Percentiles rank a stretch among this genome's conserved stretches.
Conservation (phyloP, 2,888 invertebrate genomes). For the Trypoxylon attenuatum region DNA sequence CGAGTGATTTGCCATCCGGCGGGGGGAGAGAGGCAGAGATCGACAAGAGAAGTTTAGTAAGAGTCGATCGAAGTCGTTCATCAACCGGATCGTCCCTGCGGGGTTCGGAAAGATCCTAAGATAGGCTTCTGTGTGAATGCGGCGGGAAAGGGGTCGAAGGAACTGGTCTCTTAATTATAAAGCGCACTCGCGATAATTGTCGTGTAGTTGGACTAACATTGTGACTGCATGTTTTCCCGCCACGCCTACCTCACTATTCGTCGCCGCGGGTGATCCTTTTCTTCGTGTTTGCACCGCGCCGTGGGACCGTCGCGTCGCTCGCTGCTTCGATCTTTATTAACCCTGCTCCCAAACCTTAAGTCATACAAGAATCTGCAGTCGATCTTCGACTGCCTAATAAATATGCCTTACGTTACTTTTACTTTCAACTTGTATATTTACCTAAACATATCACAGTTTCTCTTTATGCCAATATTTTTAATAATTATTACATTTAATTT, state of each 20-base stretch:
- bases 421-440: no score
- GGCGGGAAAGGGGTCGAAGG: constrained; percentile 17
- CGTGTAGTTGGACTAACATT: constrained; percentile 75
- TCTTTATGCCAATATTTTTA: no score
- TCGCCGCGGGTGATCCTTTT: constrained; percentile 66
- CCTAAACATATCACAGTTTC: no score
- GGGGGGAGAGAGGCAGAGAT: constrained; percentile 16
- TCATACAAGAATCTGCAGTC: no score
- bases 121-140: constrained; percentile 30
- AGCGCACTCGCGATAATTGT: constrained; percentile 73
- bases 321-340: constrained; percentile 41
- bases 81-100: constrained; percentile 49
- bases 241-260: constrained; percentile 70
- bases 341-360: no score
- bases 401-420: no score
- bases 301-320: constrained; percentile 49
- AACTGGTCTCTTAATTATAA: constrained; percentile 69
- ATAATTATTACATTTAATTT: no score
- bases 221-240: constrained; percentile 73
- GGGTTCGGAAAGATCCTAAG: constrained; percentile 46
- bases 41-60: no score
- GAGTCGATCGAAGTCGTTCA: constrained; percentile 2
- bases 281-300: constrained; percentile 60
- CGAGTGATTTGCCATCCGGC: constrained; percentile 7
- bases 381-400: no score